Evolutionary conservation across 2,113 vertebrate species (phyloP), one percentile per base, ranked within the genome.

Genomic region (Calidris pygmaea): DNA sequence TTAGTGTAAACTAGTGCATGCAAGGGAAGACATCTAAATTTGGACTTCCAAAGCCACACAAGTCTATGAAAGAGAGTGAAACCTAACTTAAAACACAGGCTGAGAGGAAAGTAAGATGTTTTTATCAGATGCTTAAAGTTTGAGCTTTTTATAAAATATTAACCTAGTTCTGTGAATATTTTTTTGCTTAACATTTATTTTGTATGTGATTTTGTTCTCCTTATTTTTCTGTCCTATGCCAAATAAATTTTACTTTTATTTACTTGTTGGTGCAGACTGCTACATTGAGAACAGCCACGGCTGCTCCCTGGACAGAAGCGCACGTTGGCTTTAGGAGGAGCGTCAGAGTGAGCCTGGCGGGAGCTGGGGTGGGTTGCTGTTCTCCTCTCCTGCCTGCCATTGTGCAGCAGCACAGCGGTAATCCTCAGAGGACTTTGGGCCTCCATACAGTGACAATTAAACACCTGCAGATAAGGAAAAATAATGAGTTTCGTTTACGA

Each of bases 211-310:
- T 94, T 92, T 92, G 63, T 92, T 93, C 76, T 87, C 48, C 41
- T 90, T 63, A 47, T 90, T 96, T 87, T 96, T 92, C 90, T 96
- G 83, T 93, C 41, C 62, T 96, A 94, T 83, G 83, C 62, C 80
- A 95, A 97, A 97, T 96, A 96, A 96, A 96, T 96, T 85, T 87
- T 96, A 93, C 96, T 95, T 96, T 95, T 97, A 89, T 96, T 95
- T 96, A 96, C 76, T 50, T 39, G 50, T 4, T 95, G 87, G 74
- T 91, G 55, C 41, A 55, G 89, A 85, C 41, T 95, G 34, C 80
- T 96, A 43, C 29, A 34, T 59, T 91, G 74, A 66, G 55, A 72
- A 67, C 23, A 65, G 41, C 14, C 29, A 30, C 1, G 1, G 41
- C 66, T 82, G 18, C 47, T 82, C 45, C 39, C 55, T 29, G 45